phyloP scores from a whole-genome alignment of 2,797 vertebrate genomes.

The Gymnocypris eckloni region DNA sequence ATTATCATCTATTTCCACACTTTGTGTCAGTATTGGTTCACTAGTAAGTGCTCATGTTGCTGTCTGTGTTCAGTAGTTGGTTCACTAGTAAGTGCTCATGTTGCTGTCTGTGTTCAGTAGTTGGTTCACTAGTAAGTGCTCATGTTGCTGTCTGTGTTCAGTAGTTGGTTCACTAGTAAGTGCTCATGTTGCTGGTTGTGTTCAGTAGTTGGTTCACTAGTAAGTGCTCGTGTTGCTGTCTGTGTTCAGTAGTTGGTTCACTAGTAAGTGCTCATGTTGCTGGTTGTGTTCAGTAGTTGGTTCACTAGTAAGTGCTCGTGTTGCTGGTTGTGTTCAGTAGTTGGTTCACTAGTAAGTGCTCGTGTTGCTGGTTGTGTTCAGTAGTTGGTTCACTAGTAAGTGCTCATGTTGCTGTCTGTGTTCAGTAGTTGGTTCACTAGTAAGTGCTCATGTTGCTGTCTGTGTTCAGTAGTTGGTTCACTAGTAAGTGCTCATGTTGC shows the following conservation, averaged over 20 bases:
- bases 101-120: neutral
- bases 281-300: neutral
- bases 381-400: neutral
- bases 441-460: neutral
- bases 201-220: neutral
- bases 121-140: neutral
- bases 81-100: neutral
- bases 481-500: neutral
- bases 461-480: neutral
- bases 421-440: neutral
- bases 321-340: neutral
- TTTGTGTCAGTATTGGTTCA: neutral
- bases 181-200: neutral
- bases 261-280: neutral
- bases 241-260: neutral
- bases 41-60: neutral
- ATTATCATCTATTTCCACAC: neutral
- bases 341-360: neutral
- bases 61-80: neutral
- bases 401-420: neutral
- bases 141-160: neutral
- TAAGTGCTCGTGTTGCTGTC: neutral
- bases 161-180: neutral
- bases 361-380: neutral
- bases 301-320: neutral